Conservation (phyloP, 2,888 invertebrate genomes). For the Drosophila buzzatii region DNA sequence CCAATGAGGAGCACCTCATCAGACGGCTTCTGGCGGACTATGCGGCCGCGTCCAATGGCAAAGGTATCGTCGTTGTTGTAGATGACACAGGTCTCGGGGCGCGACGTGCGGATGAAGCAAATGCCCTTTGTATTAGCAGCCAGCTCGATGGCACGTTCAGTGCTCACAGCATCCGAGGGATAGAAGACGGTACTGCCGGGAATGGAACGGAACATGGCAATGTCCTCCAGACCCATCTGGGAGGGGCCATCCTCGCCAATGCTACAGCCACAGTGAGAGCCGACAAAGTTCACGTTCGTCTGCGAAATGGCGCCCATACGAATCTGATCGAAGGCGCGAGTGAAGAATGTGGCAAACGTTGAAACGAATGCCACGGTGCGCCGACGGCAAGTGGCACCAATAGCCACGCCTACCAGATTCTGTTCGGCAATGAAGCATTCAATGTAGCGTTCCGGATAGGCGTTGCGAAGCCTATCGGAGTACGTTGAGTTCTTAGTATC, state of each 20-base stretch:
- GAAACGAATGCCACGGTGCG: constrained; percentile 97
- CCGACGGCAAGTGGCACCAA: constrained; percentile 96
- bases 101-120: constrained; percentile 97
- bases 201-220: constrained; percentile 96
- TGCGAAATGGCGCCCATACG: constrained; percentile 99
- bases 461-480: constrained; percentile 95
- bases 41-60: constrained; percentile 91
- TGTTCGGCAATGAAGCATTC: constrained; percentile 99
- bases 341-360: constrained; percentile 99
- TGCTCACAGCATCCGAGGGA: constrained; percentile 96
- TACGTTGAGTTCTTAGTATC: constrained; percentile 99
- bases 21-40: constrained; percentile 90
- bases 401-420: constrained; percentile 97
- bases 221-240: constrained; percentile 99
- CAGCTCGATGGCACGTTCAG: constrained; percentile 97
- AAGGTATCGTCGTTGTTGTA: constrained; percentile 95
- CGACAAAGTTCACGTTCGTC: constrained; percentile 97
- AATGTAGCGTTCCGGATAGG: constrained; percentile 90
- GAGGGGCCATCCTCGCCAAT: constrained; percentile 99
- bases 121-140: constrained; percentile 98
- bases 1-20: constrained; percentile 96
- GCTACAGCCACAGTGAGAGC: constrained; percentile 98
- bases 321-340: constrained; percentile 98
- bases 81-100: constrained; percentile 94
- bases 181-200: constrained; percentile 93